These are phyloP conservation scores for Salminus brasiliensis DNA, from an alignment of 2,113 vertebrate species.

Conservation along the genomic window DNA sequence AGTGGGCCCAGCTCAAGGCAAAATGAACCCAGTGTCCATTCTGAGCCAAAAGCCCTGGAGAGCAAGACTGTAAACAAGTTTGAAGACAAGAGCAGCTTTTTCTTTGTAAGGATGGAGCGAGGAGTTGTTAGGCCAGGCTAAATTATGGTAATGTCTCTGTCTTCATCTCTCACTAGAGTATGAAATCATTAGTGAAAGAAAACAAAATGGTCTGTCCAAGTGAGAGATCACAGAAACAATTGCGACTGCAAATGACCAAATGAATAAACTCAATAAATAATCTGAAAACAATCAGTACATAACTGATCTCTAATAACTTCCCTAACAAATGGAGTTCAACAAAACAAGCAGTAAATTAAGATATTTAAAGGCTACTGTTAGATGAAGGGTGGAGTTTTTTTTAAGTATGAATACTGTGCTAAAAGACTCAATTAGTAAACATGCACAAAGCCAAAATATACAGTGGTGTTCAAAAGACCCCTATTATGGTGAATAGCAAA, in stretches of 20 bases:
- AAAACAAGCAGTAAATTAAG: too few species aligned
- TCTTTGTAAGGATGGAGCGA: background rate
- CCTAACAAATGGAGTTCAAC: too few species aligned
- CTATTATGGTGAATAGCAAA: too few species aligned
- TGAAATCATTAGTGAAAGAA: conserved; percentile 20
- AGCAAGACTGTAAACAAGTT: conserved; percentile 23
- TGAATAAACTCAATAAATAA: background rate
- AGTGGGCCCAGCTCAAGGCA: conserved; percentile 47
- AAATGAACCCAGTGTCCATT: conserved; percentile 30
- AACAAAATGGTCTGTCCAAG: background rate
- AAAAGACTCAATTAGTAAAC: too few species aligned
- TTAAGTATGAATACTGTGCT: too few species aligned
- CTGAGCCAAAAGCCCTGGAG: background rate
- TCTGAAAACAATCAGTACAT: background rate
- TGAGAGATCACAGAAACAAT: background rate
- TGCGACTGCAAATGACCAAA: background rate
- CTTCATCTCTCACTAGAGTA: background rate
- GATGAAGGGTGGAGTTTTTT: too few species aligned
- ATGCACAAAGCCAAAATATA: too few species aligned
- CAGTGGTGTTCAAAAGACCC: too few species aligned
- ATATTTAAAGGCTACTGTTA: too few species aligned
- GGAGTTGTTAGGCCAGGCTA: background rate
- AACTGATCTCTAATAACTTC: background rate
- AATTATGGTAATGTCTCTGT: background rate
- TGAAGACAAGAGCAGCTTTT: conserved; percentile 1